Base-by-base conservation (phyloP, 1,140 invertebrate genomes). In the Apolygus lucorum region DNA sequence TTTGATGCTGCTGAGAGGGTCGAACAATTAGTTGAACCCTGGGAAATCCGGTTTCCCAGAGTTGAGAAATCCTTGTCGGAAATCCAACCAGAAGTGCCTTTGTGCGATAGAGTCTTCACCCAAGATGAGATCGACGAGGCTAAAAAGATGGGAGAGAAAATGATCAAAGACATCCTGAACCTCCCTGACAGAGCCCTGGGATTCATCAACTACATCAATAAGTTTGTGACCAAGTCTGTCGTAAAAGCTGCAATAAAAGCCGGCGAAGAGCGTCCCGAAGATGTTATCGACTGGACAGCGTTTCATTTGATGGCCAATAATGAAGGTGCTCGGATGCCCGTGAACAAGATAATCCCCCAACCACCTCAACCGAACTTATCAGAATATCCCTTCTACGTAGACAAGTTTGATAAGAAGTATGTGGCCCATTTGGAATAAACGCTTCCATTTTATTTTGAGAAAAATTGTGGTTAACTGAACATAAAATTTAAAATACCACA, bases 201-300 rank as follows among this genome's bases (percentile, higher is more conserved):
- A 4, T 59, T 11, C 54, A 59, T 59, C 13, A 13, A 59, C 54
- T 59, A 59, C 54, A 17, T 59, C 8, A 59, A 59, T 24, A 59
- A 59, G 22, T 59, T 59, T 59, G 54, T 59, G 11, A 59, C 8
- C 54, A 59, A 22, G 22, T 59, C 54, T 24, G 54, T 59, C 22
- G 22, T 59, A 11, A 8, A 59, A 22, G 54, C 54, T 11, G 54
- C 54, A 13, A 22, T 13, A 17, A 59, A 59, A 14, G 54, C 22
- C 2, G 11, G 11, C 13, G 54, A 59, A 11, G 54, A 11, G 4
- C 8, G 22, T 13, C 54, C 54, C 4, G 11, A 59, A 22, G 54
- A 59, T 24, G 11, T 59, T 8, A 13, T 59, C 22, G 54, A 59
- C 22, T 59, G 54, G 54, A 59, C 22, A 59, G 54, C 54, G 2